Base-by-base conservation (phyloP, 2,888 invertebrate genomes). In the Tipula confusa region DNA sequence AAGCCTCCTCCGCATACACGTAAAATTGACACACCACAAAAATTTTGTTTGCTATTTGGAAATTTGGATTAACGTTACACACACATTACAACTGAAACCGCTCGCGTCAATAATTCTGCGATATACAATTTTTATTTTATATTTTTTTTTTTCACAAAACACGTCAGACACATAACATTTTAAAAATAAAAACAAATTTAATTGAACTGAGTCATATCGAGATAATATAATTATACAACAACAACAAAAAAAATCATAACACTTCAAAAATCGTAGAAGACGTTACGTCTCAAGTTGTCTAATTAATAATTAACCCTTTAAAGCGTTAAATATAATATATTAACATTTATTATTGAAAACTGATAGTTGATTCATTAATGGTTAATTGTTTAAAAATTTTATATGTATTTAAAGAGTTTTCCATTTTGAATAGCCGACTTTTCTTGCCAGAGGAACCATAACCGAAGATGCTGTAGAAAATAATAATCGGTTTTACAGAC, bases 281-380 rank as follows among this genome's bases (percentile, higher is more conserved):
- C 64, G 64, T 64, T 64, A 64, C 24, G 64, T 64, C 64, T 64
- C 64, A 64, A 64, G 64, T 64, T 64, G 64, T 64, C 64, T 64
- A 64, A 64, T 64, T 64, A 24, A 9, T 24, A 64, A 64, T 24
- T 64, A 64, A 64, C 64, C 64, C 64, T 64, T 9, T 18, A 64
- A 9, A 24, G 24, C 64, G 9, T 9, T 2, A 24, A 64, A 24
- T 64, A 9, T 24, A 24, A 9, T 24, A 24, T 64, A 9, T 24
- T 11, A 11, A 64, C 24, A 9, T 64, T 2, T 64, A 24, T 43
- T 2, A 24, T 24, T 64, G 64, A 24, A 24, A 64, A 18, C 24
- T 24, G 18, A 9, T 11, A 7, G 3, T 64, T 64, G 24, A 0
- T 9, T 7, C 9, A 64, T 1, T 64, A 64, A 24, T 64, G 64